phyloP scores from a whole-genome alignment of 2,797 vertebrate genomes.

The Pantherophis vulpinus region DNA sequence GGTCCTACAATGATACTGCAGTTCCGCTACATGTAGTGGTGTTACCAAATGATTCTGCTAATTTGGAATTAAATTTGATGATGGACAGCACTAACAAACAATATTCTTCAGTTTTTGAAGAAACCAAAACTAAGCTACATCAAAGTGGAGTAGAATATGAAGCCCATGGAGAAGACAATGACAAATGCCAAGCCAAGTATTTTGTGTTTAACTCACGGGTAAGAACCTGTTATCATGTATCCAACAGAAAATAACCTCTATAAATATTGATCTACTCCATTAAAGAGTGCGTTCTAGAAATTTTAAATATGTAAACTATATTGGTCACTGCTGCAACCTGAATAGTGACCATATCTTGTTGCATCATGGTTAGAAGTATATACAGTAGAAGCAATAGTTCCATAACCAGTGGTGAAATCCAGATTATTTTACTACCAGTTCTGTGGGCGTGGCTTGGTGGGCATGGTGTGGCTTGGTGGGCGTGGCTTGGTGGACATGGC shows the following conservation, averaged over 20 bases:
- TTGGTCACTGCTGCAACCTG: not conserved
- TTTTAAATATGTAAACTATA: not conserved
- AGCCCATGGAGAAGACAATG: constrained; percentile 72
- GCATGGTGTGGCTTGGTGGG: no score
- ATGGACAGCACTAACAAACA: constrained; percentile 80
- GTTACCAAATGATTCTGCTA: constrained; percentile 71
- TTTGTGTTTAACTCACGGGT: constrained; percentile 97
- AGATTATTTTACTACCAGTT: no score
- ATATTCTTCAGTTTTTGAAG: constrained; percentile 60
- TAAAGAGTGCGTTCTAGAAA: not conserved
- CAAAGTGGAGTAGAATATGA: constrained; percentile 73
- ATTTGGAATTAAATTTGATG: constrained; percentile 73
- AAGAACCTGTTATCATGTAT: constrained; percentile 22
- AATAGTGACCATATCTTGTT: not conserved
- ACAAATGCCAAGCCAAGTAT: constrained; percentile 90
- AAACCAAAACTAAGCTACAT: constrained; percentile 56
- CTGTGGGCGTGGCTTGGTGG: no score
- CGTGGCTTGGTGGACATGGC: no score
- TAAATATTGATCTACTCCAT: not conserved
- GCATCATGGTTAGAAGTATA: not conserved
- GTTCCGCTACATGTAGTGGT: constrained; percentile 66
- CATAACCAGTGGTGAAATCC: not conserved
- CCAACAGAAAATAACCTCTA: not conserved
- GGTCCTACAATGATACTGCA: constrained; percentile 80
- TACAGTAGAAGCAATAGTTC: not conserved